Evolutionary conservation across 2,888 invertebrate genomes (phyloP), one percentile per base, ranked within the genome.

Genomic region (Stenchaetothrips biformis): DNA sequence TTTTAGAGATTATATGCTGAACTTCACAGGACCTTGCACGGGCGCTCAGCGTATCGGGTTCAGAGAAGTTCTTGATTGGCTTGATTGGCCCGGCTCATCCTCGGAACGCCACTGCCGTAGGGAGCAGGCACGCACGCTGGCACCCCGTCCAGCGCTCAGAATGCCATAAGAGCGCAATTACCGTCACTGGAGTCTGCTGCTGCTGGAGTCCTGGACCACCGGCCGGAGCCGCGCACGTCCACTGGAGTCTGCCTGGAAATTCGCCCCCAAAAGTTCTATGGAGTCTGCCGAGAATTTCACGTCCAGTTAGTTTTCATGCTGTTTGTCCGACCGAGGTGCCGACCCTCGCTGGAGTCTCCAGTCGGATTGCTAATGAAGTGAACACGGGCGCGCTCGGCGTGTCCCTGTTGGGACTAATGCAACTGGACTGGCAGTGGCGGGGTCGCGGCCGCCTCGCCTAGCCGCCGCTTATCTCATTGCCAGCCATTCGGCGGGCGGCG

Each of bases 291-390:
- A 6, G 6, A 53, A 53, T 53, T 9, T 53, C 13, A 3, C 16
- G 53, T 53, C 13, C 53, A 1, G 1, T 3, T 3, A 53, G 6
- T 53, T 13, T 53, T 53, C 37, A 37, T 4, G 1, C 37, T 37
- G 37, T 37, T 37, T 37, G 1, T 37, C 37, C 37, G 37, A 37
- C 37, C 2, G 37, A 4, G 37, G 2, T 37, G 37, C n/a, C n/a
- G 37, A 37, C 4, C 37, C 37, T 37, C 37, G 37, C 37, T 37
- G 37, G 37, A 37, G 37, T 37, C 37, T 37, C 2, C 37, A 37
- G 37, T 37, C 67, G 67, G 11, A 21, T 11, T 25, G 21, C 67
- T 74, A 74, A 74, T 74, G 67, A 74, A 74, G 67, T 74, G 67
- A 74, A 74, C 67, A 74, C 25, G 67, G 21, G 8, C 21, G 25